A percentile compares a stretch with the other conserved stretches of the same genome.
These are phyloP conservation scores for Phallusia fumigata DNA, from an alignment of 23 tunicate genomes.

Conservation along the genomic window DNA sequence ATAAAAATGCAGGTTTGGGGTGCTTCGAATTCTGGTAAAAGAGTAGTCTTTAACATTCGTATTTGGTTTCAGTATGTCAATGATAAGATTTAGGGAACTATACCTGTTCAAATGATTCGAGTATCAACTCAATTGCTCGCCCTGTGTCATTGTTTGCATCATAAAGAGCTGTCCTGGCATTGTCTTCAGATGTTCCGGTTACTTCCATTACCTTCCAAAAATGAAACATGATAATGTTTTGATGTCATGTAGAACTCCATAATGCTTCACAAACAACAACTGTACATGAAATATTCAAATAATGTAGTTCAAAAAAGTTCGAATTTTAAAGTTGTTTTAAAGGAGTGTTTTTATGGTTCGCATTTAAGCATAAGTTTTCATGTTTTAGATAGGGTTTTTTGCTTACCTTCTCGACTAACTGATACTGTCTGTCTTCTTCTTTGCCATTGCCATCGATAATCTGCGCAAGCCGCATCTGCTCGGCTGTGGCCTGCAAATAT, in stretches of 20 bases:
- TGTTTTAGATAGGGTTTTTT: neutral
- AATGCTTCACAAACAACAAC: neutral
- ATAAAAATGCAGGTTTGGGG: too few relatives aligned
- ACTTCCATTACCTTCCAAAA: slow-evolving; percentile 72
- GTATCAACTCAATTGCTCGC: slow-evolving; percentile 83
- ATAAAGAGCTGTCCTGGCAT: slow-evolving; percentile 71
- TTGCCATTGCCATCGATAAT: slow-evolving; percentile 33
- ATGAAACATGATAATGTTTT: neutral
- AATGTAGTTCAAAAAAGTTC: neutral
- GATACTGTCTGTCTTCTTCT: slow-evolving; percentile 58
- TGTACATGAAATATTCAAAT: neutral
- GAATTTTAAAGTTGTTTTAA: too few relatives aligned
- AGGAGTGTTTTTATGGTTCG: too few relatives aligned
- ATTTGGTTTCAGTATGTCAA: too few relatives aligned
- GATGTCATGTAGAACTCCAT: neutral
- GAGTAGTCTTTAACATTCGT: too few relatives aligned
- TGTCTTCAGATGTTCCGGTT: slow-evolving; percentile 85
- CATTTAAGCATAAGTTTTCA: neutral
- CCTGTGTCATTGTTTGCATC: slow-evolving; percentile 84
- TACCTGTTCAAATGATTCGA: slow-evolving; percentile 69
- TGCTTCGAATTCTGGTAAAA: too few relatives aligned
- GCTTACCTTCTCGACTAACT: slow-evolving; percentile 70
- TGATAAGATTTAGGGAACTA: too few relatives aligned
- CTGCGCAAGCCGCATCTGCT: slow-evolving; percentile 80
- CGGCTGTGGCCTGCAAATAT: slow-evolving; percentile 72